Percentiles rank a stretch among this genome's conserved stretches.
Evolutionary conservation across 2,113 vertebrate genomes (phyloP).

Genomic region (Rhynchopsitta pachyrhyncha): DNA sequence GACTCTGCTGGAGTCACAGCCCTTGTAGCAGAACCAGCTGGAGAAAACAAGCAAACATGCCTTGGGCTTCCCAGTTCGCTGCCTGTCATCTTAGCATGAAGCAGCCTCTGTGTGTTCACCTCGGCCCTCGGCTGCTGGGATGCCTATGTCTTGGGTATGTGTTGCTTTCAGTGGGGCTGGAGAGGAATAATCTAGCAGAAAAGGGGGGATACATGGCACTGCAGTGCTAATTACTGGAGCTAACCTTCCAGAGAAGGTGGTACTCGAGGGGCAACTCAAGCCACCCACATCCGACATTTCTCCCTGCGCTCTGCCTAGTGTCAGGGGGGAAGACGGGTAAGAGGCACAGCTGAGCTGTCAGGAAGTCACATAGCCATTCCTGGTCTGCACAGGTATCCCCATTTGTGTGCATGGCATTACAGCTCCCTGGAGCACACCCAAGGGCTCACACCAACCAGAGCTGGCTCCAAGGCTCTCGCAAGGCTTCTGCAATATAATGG

Average conservation of each 20-base stretch:
- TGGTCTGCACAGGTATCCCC: not conserved
- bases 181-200: not conserved
- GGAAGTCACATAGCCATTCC: not conserved
- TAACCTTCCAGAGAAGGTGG: not conserved
- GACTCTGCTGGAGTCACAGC: not conserved
- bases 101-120: rapidly evolving
- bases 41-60: not conserved
- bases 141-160: rapidly evolving
- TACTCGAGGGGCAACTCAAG: rapidly evolving
- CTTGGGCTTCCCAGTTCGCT: not conserved
- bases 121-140: not conserved
- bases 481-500: not conserved
- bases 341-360: not conserved
- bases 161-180: not conserved
- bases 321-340: not conserved
- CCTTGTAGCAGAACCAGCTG: not conserved
- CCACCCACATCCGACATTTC: not conserved
- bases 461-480: not conserved
- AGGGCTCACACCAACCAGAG: not conserved
- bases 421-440: not conserved
- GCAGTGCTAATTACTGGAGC: not conserved
- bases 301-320: not conserved
- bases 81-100: not conserved
- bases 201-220: not conserved
- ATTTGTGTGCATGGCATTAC: not conserved